phyloP scores from a whole-genome alignment of 2,113 vertebrate species.

The Dasyurus viverrinus region DNA sequence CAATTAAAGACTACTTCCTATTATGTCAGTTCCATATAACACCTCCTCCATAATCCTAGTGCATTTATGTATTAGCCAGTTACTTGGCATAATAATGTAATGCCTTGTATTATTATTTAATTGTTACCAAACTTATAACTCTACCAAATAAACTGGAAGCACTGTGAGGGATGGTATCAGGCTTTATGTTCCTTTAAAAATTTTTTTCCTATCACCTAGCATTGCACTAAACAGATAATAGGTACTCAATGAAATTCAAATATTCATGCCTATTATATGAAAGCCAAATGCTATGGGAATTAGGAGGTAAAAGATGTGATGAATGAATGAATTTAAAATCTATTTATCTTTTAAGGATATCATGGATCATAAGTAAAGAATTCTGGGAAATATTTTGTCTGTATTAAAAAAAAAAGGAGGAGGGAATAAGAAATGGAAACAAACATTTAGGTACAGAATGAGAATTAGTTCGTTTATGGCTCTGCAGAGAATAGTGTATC shows the following conservation, averaged over 20 bases:
- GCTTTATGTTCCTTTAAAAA: background rate
- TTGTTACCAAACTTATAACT: slow-evolving; percentile 4
- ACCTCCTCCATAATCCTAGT: background rate
- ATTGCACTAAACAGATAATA: background rate
- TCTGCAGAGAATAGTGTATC: background rate
- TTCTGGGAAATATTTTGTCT: background rate
- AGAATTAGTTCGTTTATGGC: background rate
- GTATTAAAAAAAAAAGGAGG: background rate
- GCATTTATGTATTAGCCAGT: background rate
- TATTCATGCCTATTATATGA: background rate
- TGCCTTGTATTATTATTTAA: background rate
- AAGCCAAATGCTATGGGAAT: background rate
- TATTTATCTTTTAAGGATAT: background rate
- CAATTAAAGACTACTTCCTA: background rate
- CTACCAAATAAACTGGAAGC: slow-evolving; percentile 10
- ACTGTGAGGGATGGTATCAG: background rate
- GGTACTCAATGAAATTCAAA: background rate
- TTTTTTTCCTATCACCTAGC: background rate
- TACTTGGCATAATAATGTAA: background rate
- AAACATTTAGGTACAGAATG: slow-evolving; percentile 1
- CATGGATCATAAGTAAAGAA: background rate
- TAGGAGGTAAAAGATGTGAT: slow-evolving; percentile 1
- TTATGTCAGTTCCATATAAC: background rate
- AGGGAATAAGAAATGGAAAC: background rate
- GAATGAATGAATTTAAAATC: background rate